These are phyloP conservation scores for Phaenicophaeus curvirostris DNA, from an alignment of 2,797 vertebrate genomes.

Conservation along the genomic window DNA sequence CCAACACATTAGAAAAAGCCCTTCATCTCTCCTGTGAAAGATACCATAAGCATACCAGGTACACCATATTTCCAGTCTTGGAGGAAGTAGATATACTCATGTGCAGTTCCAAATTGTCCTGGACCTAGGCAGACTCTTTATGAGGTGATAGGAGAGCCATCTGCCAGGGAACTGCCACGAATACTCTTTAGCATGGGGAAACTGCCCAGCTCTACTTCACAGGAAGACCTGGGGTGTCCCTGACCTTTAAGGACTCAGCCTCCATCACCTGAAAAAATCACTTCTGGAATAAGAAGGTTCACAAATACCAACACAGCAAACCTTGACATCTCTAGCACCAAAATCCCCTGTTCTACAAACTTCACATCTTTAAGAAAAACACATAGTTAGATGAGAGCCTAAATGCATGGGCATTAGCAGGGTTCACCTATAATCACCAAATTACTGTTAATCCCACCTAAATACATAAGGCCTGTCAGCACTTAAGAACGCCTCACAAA, in stretches of 20 bases:
- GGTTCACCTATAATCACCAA: not conserved
- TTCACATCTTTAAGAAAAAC: not conserved
- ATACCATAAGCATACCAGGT: not conserved
- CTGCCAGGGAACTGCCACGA: not conserved
- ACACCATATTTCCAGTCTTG: not conserved
- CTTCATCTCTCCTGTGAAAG: not conserved
- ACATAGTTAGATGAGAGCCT: not conserved
- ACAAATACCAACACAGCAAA: not conserved
- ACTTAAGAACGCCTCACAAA: not conserved
- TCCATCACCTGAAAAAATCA: not conserved
- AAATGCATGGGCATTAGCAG: not conserved
- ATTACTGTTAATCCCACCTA: not conserved
- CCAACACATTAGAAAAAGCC: not conserved
- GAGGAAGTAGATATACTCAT: no score
- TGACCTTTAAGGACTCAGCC: not conserved
- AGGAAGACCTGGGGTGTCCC: accelerated
- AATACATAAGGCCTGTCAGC: not conserved
- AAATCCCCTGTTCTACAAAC: not conserved
- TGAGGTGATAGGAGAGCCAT: accelerated
- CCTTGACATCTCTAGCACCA: not conserved
- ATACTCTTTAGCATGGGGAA: not conserved
- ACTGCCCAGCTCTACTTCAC: not conserved
- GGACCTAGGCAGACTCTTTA: not conserved
- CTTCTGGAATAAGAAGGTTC: not conserved
- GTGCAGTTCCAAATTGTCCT: not conserved